Percentiles rank a stretch among this genome's conserved stretches.
Conservation (phyloP, 2,797 vertebrate genomes). For the Sebastes umbrosus region DNA sequence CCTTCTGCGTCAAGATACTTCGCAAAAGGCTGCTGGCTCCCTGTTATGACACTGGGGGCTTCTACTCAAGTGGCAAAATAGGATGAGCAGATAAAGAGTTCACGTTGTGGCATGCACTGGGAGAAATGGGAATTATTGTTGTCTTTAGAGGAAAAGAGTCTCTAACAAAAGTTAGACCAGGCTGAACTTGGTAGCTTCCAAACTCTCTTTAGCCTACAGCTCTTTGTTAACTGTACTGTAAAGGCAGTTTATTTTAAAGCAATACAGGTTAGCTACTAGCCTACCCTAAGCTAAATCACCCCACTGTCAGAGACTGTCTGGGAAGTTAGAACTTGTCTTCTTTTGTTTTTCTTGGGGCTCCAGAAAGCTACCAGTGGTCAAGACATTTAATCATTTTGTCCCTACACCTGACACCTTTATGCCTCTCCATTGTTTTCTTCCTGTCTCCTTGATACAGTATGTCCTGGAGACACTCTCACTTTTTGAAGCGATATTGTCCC, state of each 20-base stretch:
- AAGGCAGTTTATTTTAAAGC: conserved; percentile 22
- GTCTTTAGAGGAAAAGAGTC: background rate
- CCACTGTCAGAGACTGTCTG: conserved; percentile 1
- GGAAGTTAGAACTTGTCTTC: background rate
- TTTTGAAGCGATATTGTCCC: background rate
- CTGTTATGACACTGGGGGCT: too few species aligned
- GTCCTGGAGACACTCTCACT: background rate
- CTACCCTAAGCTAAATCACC: conserved; percentile 20
- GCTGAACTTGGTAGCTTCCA: background rate
- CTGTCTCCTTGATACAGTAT: conserved; percentile 12
- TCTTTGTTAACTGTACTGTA: conserved; percentile 23
- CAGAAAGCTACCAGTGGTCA: conserved; percentile 3
- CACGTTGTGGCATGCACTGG: background rate
- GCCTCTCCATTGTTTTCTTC: conserved; percentile 7
- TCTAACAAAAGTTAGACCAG: background rate
- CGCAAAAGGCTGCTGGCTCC: background rate
- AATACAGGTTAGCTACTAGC: conserved; percentile 5
- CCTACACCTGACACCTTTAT: conserved; percentile 3
- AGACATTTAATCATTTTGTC: conserved; percentile 32
- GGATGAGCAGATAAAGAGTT: background rate
- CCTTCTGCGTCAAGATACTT: background rate
- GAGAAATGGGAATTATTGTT: background rate
- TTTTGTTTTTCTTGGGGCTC: conserved; percentile 23
- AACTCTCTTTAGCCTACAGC: background rate
- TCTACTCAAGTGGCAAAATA: background rate